Evolutionary conservation across 2,113 vertebrate species (phyloP), one percentile per base, ranked within the genome.

Genomic region (Poeciliopsis occidentalis): DNA sequence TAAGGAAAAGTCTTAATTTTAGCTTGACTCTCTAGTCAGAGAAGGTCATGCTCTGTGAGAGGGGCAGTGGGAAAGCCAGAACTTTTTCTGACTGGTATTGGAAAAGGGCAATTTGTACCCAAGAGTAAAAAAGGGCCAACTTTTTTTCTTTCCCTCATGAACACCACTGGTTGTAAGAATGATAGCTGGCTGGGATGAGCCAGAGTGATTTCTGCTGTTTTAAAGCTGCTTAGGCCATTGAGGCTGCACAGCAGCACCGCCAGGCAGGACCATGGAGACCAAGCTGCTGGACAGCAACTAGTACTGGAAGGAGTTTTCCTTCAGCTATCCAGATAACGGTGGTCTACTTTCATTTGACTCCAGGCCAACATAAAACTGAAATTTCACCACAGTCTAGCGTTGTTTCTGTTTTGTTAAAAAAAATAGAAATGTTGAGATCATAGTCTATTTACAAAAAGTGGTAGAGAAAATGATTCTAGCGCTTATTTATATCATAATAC

Each of bases 21-120:
- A 79, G 78, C 76, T 75, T 51, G 80, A 32, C 62, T 66, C 51
- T 57, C 24, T 69, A 75, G 76, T 64, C 22, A 22, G 74, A 84
- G 62, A 84, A 85, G 83, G 87, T 90, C 82, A 83, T 62, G 81
- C 60, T 74, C 85, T 70, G 54, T 78, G 82, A 81, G 86, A 84
- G 82, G 69, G 62, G 82, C 74, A 31, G 76, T 57, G 64, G 69
- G 74, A 68, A 63, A 57, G 78, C 76, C 76, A 66, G 80, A 72
- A 86, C 86, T 85, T 75, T 80, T 47, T 89, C 81, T 73, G 86
- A 89, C 82, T 88, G 81, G 85, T 41, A 72, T 65, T 84, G 89
- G 87, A 84, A 91, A 91, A 91, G 89, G 91, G 89, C 87, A 88
- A 87, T 88, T 88, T 88, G 81, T 85, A 88, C 75, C 84, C 86